Conservation (phyloP, 2,888 invertebrate species). For the Neoscelio sp. region DNA sequence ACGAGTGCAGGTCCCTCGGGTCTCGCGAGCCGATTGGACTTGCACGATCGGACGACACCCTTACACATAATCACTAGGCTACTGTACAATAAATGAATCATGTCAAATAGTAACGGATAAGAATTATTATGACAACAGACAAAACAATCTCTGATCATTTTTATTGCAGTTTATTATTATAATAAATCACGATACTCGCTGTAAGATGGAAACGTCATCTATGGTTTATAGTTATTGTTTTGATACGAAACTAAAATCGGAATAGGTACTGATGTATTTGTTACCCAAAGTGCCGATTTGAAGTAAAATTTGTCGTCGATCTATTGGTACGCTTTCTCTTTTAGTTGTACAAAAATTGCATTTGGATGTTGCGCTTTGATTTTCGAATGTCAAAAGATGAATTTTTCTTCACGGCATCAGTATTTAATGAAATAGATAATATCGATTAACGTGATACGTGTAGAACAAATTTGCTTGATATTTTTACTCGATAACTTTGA, state of each 20-base stretch:
- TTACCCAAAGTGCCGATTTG: conserved; percentile 67
- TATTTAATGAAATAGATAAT: neutral
- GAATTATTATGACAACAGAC: conserved; percentile 51
- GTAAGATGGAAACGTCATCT: conserved; percentile 69
- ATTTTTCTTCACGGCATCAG: neutral
- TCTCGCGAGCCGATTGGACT: conserved; percentile 71
- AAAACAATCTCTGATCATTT: conserved; percentile 73
- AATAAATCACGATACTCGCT: conserved; percentile 70
- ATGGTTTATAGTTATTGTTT: conserved; percentile 72
- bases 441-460: conserved; percentile 5
- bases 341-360: too few species aligned
- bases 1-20: conserved; percentile 68
- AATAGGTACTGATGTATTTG: conserved; percentile 69
- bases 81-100: conserved; percentile 72
- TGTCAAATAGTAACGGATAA: conserved; percentile 73
- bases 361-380: too few species aligned
- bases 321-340: too few species aligned
- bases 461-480: conserved; percentile 16
- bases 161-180: conserved; percentile 73
- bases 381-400: too few species aligned
- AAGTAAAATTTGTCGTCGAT: conserved; percentile 9
- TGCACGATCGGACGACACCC: conserved; percentile 72
- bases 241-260: neutral
- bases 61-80: conserved; percentile 81
- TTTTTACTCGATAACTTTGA: neutral